Evolutionary conservation across 2,113 vertebrate genomes (phyloP), one percentile per base, ranked within the genome.

Genomic region (Varanus salvator): DNA sequence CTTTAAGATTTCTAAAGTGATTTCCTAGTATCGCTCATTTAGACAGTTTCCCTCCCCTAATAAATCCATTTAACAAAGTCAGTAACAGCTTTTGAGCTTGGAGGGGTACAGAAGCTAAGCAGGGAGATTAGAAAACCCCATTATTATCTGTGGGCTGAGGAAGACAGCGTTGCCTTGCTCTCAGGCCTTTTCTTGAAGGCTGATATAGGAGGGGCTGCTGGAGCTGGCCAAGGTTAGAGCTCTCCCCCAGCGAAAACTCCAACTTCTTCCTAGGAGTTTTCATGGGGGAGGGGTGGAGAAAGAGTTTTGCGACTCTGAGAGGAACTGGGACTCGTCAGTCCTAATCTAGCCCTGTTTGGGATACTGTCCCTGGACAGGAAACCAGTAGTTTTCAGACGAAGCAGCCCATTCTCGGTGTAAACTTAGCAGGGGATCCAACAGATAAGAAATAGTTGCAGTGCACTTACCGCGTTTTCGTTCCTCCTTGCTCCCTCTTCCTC

Each of bases 81-180:
- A 74, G 52, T 3, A 54, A 60, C 85, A 60, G 85, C 60, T 86
- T 60, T 86, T 74, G 34, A 86, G 85, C 85, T 71, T 76, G 52
- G 23, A 52, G 44, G 71, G 3, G 15, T 60, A 76, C 52, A 75
- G 50, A 71, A 71, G 27, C 29, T 71, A 71, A 29, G 31, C 29
- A 76, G 29, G 85, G 25, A 74, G 75, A 86, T 38, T 44, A 12
- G 27, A 76, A 15, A 86, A 50, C 7, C 15, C 71, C n/a, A 60
- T 27, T 5, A 23, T 1, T 60, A 52, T 34, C 31, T 60, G 25
- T 29, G 34, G 71, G 4, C 7, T 38, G 19, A 50, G 71, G 19
- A 89, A 84, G 4, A 31, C 5, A 57, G 31, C 38, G 75, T 14
- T 60, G 12, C 31, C 69, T 19, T 64, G 68, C 25, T 72, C 54